Evolutionary conservation across 2,797 vertebrate genomes (phyloP).

Genomic region (Parauchenoglanis punctatus): DNA sequence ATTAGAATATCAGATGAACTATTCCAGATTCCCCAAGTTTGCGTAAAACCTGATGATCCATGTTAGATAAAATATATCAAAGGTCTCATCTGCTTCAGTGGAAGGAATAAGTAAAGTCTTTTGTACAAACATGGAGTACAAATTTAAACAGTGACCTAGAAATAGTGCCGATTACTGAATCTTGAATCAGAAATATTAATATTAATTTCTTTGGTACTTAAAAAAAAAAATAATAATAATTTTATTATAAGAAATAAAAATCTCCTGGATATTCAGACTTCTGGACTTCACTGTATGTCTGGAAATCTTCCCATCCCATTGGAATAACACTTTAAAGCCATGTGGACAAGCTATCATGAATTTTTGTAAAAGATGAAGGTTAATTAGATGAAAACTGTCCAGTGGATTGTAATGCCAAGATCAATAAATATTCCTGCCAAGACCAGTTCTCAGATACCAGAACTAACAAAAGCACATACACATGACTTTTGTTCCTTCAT

Average conservation of each 20-base stretch:
- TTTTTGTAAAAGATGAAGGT: conserved; percentile 23
- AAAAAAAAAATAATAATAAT: no score
- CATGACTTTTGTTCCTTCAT: conserved; percentile 16
- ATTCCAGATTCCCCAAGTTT: neutral
- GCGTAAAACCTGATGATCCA: neutral
- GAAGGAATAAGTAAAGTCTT: neutral
- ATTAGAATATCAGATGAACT: neutral
- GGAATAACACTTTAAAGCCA: neutral
- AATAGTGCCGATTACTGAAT: neutral
- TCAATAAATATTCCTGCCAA: neutral
- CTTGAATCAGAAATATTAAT: neutral
- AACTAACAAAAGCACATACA: conserved; percentile 12
- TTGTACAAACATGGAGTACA: neutral
- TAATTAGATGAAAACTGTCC: conserved; percentile 4
- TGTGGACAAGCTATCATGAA: neutral
- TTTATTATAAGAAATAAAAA: no score
- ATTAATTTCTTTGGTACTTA: neutral
- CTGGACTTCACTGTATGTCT: neutral
- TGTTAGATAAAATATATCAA: neutral
- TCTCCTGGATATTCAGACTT: neutral
- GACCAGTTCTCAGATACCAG: neutral
- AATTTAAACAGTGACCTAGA: neutral
- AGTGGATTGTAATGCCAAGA: neutral
- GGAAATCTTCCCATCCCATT: neutral
- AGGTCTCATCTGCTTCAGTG: neutral